Conservation (phyloP, 1,140 invertebrate species). For the Zaprionus davidi region DNA sequence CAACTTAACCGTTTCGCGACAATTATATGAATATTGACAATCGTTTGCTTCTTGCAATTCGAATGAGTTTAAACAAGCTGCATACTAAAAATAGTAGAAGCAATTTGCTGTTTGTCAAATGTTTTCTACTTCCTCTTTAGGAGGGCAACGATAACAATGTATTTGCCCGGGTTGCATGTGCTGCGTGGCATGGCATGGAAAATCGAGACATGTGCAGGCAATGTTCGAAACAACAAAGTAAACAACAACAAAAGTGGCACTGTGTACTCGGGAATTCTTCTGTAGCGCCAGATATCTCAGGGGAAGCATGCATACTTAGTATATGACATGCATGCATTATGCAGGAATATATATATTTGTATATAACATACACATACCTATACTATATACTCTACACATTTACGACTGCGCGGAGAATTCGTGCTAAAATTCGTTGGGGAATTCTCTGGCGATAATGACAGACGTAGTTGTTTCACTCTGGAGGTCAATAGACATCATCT, state of each 20-base stretch:
- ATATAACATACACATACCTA: background rate
- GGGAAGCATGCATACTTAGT: background rate
- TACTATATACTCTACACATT: background rate
- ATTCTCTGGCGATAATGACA: constrained; percentile 39
- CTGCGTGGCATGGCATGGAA: constrained; percentile 6
- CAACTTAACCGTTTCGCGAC: no score
- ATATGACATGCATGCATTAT: background rate
- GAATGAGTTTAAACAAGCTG: no score
- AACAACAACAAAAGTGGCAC: constrained; percentile 30
- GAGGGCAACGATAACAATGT: background rate
- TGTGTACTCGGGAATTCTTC: background rate
- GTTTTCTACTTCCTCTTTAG: background rate
- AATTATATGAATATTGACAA: background rate
- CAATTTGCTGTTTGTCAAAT: constrained; percentile 19
- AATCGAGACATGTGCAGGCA: constrained; percentile 15
- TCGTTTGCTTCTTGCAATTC: background rate
- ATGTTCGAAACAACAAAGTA: constrained; percentile 7
- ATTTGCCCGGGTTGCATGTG: constrained; percentile 19
- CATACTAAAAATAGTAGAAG: background rate
- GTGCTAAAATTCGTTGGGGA: constrained; percentile 47
- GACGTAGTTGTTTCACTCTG: constrained; percentile 27
- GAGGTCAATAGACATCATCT: constrained; percentile 30
- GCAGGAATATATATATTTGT: constrained; percentile 4
- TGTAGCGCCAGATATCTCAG: constrained; percentile 5
- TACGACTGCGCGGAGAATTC: constrained; percentile 35